These are phyloP conservation scores for Potamilus streckersoni DNA, from an alignment of 1,140 invertebrate genomes.

Conservation along the genomic window DNA sequence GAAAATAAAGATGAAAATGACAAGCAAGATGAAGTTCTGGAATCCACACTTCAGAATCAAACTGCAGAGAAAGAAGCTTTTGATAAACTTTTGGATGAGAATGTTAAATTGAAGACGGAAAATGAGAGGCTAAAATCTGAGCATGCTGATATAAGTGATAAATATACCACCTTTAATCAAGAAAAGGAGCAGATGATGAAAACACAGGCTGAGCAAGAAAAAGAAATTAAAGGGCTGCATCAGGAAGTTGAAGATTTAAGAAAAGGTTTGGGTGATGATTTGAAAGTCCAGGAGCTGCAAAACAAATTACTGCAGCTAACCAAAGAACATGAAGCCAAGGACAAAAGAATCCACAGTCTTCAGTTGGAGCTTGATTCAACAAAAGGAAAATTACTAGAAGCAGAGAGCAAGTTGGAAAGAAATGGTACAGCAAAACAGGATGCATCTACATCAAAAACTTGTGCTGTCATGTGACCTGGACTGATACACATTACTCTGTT, in stretches of 20 bases:
- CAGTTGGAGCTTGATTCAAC: constrained; percentile 21
- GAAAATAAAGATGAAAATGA: no score
- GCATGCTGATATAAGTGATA: no score
- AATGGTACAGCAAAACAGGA: background rate
- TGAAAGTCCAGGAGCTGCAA: constrained; percentile 25
- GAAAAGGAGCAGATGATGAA: no score
- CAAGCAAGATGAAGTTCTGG: no score
- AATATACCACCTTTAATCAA: no score
- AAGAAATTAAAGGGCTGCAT: background rate
- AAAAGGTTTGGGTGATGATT: constrained; percentile 14
- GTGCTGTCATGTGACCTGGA: constrained; percentile 15
- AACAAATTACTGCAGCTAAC: constrained; percentile 26
- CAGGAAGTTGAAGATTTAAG: constrained; percentile 10
- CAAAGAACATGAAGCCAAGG: constrained; percentile 29
- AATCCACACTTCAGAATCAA: no score
- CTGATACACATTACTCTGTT: no score
- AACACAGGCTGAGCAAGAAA: background rate
- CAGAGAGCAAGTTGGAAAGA: constrained; percentile 11
- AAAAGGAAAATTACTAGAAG: constrained; percentile 14
- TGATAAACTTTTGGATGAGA: no score
- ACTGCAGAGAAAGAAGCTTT: no score
- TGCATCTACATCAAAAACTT: constrained; percentile 24
- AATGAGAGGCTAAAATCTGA: no score
- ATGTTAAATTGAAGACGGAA: no score
- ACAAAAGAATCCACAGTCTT: constrained; percentile 19